phyloP scores from a whole-genome alignment of 2,888 invertebrate species.

The Malthinus flaveolus region DNA sequence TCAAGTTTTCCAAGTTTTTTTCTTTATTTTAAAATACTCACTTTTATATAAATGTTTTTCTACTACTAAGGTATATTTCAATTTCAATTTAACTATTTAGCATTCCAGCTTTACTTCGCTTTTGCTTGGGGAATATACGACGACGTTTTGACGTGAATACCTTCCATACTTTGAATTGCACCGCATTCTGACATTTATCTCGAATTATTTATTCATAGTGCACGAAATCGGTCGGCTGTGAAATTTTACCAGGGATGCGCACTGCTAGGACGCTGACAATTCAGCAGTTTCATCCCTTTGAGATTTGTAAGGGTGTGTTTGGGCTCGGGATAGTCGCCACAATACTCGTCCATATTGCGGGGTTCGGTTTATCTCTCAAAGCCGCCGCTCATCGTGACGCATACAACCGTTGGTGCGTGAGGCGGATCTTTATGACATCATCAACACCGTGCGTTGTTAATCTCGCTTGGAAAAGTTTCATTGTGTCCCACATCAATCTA shows the following conservation, averaged over 20 bases:
- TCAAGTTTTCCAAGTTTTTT: neutral
- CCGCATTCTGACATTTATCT: constrained; percentile 23
- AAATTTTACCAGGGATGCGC: constrained; percentile 26
- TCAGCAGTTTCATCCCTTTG: constrained; percentile 28
- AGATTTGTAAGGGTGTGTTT: constrained; percentile 21
- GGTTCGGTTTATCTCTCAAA: constrained; percentile 37
- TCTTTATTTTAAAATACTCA: neutral
- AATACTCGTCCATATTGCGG: constrained; percentile 24
- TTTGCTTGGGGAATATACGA: constrained; percentile 10
- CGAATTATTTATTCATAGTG: constrained; percentile 28
- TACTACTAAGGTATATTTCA: constrained; percentile 2
- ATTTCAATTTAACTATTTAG: constrained; percentile 19
- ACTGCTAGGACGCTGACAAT: constrained; percentile 25
- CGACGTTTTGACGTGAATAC: constrained; percentile 16
- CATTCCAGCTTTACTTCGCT: constrained; percentile 10
- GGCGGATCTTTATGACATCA: constrained; percentile 42
- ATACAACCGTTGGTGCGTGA: constrained; percentile 38
- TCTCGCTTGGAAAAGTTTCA: constrained; percentile 38
- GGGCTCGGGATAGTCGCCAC: constrained; percentile 17
- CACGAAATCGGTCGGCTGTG: constrained; percentile 19
- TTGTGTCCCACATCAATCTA: constrained; percentile 26
- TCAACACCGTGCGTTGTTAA: constrained; percentile 42
- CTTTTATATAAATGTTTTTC: neutral
- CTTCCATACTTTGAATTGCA: constrained; percentile 20
- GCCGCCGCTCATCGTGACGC: constrained; percentile 43